Evolutionary conservation across 2,888 invertebrate species (phyloP).

Genomic region (Coecobrya sp.): DNA sequence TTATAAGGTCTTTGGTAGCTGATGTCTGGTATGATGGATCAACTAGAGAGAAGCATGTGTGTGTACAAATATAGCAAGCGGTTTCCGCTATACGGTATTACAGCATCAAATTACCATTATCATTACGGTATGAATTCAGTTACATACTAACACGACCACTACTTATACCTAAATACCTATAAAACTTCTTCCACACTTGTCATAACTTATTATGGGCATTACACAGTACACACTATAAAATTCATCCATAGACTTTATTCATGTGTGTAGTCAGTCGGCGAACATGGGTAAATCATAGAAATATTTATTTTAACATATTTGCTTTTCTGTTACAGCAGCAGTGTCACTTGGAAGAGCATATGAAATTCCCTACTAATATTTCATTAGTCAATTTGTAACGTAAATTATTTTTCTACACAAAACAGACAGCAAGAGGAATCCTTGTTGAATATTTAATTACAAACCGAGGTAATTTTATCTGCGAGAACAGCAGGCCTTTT

Average conservation of each 20-base stretch:
- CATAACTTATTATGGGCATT: neutral
- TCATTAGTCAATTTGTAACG: constrained; percentile 29
- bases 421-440: constrained; percentile 25
- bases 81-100: neutral
- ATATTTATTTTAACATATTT: too few species aligned
- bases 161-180: neutral
- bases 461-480: constrained; percentile 11
- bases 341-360: neutral
- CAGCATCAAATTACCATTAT: constrained; percentile 6
- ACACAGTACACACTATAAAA: neutral
- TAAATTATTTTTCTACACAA: constrained; percentile 18
- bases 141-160: neutral
- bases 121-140: constrained; percentile 1
- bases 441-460: constrained; percentile 23
- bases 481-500: neutral
- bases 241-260: neutral
- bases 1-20: constrained; percentile 28
- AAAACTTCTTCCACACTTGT: neutral
- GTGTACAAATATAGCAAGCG: neutral
- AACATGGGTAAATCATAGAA: too few species aligned
- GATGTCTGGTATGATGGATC: neutral
- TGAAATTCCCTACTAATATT: neutral
- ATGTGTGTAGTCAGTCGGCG: neutral
- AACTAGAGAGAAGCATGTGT: neutral
- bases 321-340: neutral